These are phyloP conservation scores for Drosophila lacicola DNA, from an alignment of 2,888 invertebrate genomes.

Conservation along the genomic window DNA sequence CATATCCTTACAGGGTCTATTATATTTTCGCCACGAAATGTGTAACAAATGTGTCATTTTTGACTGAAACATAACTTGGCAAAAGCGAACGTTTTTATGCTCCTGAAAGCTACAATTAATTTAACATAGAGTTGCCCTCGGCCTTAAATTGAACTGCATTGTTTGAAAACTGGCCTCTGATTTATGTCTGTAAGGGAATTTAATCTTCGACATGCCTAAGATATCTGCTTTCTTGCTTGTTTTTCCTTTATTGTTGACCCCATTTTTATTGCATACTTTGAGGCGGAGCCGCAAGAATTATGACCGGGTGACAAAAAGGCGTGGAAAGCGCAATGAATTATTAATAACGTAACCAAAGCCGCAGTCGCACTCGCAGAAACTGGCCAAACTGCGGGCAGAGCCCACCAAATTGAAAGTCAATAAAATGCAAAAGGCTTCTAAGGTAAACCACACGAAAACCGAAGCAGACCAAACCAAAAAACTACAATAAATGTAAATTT, in stretches of 20 bases:
- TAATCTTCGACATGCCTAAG: not conserved
- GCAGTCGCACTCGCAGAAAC: slow-evolving; percentile 6
- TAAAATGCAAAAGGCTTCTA: slow-evolving; percentile 43
- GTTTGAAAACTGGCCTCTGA: not conserved
- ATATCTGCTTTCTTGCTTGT: slow-evolving; percentile 1
- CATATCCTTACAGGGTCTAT: no score
- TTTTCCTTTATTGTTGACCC: slow-evolving; percentile 15
- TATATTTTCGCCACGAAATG: no score
- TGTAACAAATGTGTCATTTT: no score
- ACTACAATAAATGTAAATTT: slow-evolving; percentile 57
- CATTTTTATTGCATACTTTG: slow-evolving; percentile 58
- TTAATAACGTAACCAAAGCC: slow-evolving; percentile 58
- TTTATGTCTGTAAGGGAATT: not conserved
- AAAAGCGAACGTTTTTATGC: no score
- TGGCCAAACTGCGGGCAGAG: not conserved
- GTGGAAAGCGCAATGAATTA: slow-evolving; percentile 76
- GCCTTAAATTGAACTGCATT: no score
- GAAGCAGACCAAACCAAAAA: slow-evolving; percentile 26
- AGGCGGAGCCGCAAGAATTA: slow-evolving; percentile 69
- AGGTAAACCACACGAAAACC: slow-evolving; percentile 22
- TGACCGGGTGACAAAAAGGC: slow-evolving; percentile 63
- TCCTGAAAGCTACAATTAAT: no score
- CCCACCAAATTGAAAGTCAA: slow-evolving; percentile 36
- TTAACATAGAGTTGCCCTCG: no score
- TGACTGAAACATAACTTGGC: no score